Evolutionary conservation across 2,113 vertebrate genomes (phyloP).

Genomic region (Pterocles orientalis): DNA sequence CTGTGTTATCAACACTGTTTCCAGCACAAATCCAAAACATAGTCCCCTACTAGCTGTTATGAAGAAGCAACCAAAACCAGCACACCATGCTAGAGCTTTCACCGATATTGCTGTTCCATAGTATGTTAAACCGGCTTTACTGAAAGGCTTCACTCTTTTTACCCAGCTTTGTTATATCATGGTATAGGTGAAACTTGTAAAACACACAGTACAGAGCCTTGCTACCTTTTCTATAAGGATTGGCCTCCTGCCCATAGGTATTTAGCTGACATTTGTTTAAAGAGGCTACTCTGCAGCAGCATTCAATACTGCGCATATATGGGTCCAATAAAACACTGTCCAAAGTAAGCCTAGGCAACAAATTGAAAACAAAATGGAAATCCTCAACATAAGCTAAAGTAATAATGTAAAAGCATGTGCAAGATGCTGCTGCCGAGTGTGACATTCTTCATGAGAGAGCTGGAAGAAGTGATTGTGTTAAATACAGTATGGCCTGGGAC

Average conservation of each 20-base stretch:
- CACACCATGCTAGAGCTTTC: background rate
- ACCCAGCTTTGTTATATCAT: background rate
- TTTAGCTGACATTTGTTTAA: background rate
- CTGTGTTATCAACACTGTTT: too few species aligned
- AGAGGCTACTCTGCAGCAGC: background rate
- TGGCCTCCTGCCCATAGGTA: background rate
- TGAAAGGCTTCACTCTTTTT: background rate
- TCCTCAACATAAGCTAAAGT: background rate
- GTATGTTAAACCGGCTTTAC: background rate
- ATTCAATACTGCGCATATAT: background rate
- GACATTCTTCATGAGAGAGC: background rate
- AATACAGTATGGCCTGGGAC: background rate
- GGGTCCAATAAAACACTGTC: background rate
- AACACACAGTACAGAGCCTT: background rate
- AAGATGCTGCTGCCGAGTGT: background rate
- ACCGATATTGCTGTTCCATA: background rate
- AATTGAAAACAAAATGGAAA: background rate
- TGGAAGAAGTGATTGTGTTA: background rate
- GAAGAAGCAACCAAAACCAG: background rate
- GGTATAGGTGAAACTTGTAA: background rate
- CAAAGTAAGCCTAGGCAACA: background rate
- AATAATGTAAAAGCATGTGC: background rate
- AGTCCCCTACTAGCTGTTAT: too few species aligned
- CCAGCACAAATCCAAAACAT: too few species aligned
- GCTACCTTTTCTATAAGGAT: background rate